phyloP scores from a whole-genome alignment of 1,140 invertebrate species.

The Helicoverpa armigera region DNA sequence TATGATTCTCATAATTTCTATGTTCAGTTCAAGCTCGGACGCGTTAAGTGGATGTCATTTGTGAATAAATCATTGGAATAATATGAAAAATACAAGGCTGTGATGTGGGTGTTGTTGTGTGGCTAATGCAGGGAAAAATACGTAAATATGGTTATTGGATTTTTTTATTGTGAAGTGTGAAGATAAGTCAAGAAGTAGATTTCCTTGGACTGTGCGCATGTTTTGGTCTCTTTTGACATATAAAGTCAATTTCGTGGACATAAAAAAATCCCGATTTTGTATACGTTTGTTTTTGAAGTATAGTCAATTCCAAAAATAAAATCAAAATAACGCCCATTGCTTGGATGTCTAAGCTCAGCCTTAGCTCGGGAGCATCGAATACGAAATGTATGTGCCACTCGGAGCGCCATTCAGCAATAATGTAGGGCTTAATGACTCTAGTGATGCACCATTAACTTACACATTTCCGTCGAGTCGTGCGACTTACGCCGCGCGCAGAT shows the following conservation, averaged over 20 bases:
- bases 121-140: no score
- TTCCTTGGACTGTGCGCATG: no score
- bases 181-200: no score
- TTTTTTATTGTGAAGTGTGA: neutral
- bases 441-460: constrained; percentile 33
- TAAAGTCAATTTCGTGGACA: no score
- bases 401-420: constrained; percentile 17
- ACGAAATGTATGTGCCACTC: constrained; percentile 26
- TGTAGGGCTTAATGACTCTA: constrained; percentile 23
- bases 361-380: constrained; percentile 16
- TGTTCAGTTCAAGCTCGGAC: neutral
- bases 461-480: neutral
- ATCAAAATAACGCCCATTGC: no score
- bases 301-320: no score
- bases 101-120: neutral
- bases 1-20: constrained; percentile 25
- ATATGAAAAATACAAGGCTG: neutral
- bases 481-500: neutral
- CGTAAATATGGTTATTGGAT: no score
- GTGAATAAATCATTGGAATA: constrained; percentile 30
- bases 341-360: constrained; percentile 47
- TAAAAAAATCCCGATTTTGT: no score
- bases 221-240: no score
- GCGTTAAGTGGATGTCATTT: constrained; percentile 18
- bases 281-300: no score